Evolutionary conservation across 2,797 vertebrate species (phyloP).

Genomic region (Alauda arvensis): DNA sequence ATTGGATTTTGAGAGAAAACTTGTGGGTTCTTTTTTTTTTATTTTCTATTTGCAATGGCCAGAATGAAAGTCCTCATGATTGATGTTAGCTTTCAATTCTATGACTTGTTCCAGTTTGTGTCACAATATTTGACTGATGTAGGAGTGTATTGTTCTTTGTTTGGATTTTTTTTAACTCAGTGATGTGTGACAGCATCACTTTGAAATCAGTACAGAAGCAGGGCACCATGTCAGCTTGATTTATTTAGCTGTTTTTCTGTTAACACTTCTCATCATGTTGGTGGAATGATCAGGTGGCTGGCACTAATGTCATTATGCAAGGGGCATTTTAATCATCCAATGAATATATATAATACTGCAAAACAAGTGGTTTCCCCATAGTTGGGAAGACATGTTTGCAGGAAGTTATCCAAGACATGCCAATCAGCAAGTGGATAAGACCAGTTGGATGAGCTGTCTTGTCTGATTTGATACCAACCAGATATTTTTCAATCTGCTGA

Average conservation of each 20-base stretch:
- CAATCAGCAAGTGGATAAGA: neutral
- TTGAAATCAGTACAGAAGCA: constrained; percentile 1
- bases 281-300: neutral
- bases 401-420: neutral
- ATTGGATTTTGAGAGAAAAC: neutral
- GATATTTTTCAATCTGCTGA: neutral
- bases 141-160: neutral
- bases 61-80: constrained; percentile 1
- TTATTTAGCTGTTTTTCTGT: constrained; percentile 34
- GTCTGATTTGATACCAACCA: neutral
- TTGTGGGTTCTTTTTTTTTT: neutral
- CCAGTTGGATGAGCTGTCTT: neutral
- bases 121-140: constrained; percentile 51
- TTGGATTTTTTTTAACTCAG: neutral
- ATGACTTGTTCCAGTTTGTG: constrained; percentile 42
- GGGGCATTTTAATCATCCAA: neutral
- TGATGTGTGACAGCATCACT: constrained; percentile 28
- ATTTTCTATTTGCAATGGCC: neutral
- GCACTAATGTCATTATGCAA: neutral
- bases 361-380: neutral
- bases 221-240: constrained; percentile 21
- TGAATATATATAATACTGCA: neutral
- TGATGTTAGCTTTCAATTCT: constrained; percentile 32
- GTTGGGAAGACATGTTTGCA: neutral
- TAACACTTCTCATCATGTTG: constrained; percentile 7